Evolutionary conservation across 2,797 vertebrate species (phyloP), one percentile per base, ranked within the genome.

Genomic region (Acanthurus lineatus): DNA sequence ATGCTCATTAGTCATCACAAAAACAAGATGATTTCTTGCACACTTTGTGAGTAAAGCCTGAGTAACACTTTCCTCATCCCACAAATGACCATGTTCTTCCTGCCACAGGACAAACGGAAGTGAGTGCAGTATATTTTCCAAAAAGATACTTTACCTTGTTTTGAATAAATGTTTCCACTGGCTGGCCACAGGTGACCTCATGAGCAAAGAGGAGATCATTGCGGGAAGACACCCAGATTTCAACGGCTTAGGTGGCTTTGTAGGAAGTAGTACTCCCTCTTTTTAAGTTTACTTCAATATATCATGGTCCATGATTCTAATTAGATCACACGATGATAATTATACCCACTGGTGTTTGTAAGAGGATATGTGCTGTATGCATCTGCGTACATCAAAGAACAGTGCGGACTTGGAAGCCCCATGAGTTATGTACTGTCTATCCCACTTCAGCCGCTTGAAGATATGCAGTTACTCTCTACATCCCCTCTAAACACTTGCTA

Each of bases 21-120:
- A 89, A 92, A 88, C 84, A 90, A 82, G 65, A 85, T 77, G 86
- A 88, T 83, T 83, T 79, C 69, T 86, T 67, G 67, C 5, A 32
- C 62, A 51, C 66, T 85, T 81, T 65, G 75, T 93, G 92, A 93
- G 84, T 89, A 89, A 93, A 83, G 76, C 81, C 85, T 93, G 91
- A 92, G 83, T 91, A 94, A 94, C 90, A 87, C 89, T 78, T 90
- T 87, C 90, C 79, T 87, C 80, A 83, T 73, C 86, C 91, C 86
- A 76, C 82, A 89, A 87, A 91, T 81, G 79, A 92, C 88, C 79
- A 72, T 86, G 56, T 66, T 87, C 80, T 91, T 92, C 90, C 88
- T 82, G 90, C 89, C 85, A 47, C 78, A 88, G 86, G 64, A 86
- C 83, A 87, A 86, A 91, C 68, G 85, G 89, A 91, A 90, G 83